Evolutionary conservation across 2,113 vertebrate species (phyloP).

Genomic region (Xyliphius kryptos): DNA sequence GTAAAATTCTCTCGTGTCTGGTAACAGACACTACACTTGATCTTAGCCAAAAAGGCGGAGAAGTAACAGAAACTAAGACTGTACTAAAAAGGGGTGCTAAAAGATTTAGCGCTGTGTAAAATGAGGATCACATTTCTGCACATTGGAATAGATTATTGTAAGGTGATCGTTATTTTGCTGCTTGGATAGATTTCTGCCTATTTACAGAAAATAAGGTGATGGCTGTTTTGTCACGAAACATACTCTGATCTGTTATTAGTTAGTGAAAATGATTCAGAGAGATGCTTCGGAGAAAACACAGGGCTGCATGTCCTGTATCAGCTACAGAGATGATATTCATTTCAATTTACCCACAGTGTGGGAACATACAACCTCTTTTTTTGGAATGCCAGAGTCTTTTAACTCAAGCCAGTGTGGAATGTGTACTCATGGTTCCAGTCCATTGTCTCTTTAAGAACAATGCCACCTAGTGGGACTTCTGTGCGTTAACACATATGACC

Average conservation of each 20-base stretch:
- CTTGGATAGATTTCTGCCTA: too few species aligned
- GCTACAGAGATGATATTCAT: background rate
- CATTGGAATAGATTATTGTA: too few species aligned
- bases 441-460: conserved; percentile 8
- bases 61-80: too few species aligned
- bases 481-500: background rate
- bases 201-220: too few species aligned
- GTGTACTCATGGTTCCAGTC: conserved; percentile 10
- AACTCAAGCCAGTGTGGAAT: conserved; percentile 24
- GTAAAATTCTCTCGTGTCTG: too few species aligned
- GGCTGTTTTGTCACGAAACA: background rate
- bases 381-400: conserved; percentile 27
- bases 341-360: conserved; percentile 6
- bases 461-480: conserved; percentile 27
- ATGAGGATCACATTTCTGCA: too few species aligned
- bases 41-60: too few species aligned
- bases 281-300: background rate
- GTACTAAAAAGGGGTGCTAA: too few species aligned
- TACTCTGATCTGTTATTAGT: background rate
- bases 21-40: too few species aligned
- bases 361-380: conserved; percentile 11
- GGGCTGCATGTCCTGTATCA: conserved; percentile 1
- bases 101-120: too few species aligned
- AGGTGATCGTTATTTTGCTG: too few species aligned
- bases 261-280: too few species aligned